Percentiles rank a stretch among this genome's conserved stretches.
These are phyloP conservation scores for Siniperca undulata DNA, from an alignment of 2,797 vertebrate species.

Conservation along the genomic window DNA sequence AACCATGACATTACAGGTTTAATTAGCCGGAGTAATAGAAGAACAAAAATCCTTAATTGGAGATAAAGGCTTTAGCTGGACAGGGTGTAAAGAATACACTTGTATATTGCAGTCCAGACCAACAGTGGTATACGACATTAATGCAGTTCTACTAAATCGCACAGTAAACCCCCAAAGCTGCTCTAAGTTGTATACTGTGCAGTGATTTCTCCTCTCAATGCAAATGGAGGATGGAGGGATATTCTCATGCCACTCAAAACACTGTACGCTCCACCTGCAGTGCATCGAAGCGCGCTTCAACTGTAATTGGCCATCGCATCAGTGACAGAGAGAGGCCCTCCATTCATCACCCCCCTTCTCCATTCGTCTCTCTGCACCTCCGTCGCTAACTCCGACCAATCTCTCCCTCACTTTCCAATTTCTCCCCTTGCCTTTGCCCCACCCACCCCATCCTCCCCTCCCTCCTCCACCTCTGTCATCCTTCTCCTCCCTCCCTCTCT, in stretches of 20 bases:
- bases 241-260: constrained; percentile 64
- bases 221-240: constrained; percentile 70
- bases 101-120: neutral
- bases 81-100: neutral
- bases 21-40: constrained; percentile 20
- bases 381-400: constrained; percentile 58
- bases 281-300: constrained; percentile 69
- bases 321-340: constrained; percentile 73
- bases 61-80: neutral
- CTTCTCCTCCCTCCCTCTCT: constrained; percentile 41
- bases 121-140: constrained; percentile 7
- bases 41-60: constrained; percentile 18
- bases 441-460: neutral
- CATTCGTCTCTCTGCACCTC: constrained; percentile 39
- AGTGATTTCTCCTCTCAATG: constrained; percentile 65
- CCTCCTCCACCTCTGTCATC: constrained; percentile 36
- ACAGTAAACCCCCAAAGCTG: constrained; percentile 42
- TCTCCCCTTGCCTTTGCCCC: constrained; percentile 4
- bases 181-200: constrained; percentile 39
- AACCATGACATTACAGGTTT: neutral
- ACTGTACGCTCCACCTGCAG: constrained; percentile 74
- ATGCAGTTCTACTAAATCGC: constrained; percentile 28
- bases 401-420: constrained; percentile 59
- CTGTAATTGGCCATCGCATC: constrained; percentile 84
- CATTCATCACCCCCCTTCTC: constrained; percentile 77